Conservation (phyloP, 2,888 invertebrate species). For the Liodrosophila aerea region DNA sequence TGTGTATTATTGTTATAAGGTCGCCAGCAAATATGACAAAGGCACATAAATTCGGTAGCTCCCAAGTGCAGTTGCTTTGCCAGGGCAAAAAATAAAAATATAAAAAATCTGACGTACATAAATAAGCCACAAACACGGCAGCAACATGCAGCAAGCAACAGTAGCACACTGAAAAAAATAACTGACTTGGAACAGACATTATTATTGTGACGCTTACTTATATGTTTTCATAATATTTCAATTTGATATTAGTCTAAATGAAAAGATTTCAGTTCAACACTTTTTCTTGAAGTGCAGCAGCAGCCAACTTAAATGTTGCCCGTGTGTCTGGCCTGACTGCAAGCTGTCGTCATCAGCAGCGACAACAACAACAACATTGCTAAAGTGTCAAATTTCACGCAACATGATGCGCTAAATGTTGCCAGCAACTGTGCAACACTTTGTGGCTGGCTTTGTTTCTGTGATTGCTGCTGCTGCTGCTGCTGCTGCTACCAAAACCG, state of each 20-base stretch:
- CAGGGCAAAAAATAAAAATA: slow-evolving; percentile 2
- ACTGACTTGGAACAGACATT: neutral
- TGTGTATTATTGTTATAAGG: slow-evolving; percentile 71
- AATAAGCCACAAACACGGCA: slow-evolving; percentile 43
- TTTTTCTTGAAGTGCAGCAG: slow-evolving; percentile 1
- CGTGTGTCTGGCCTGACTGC: slow-evolving; percentile 59
- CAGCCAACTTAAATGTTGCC: slow-evolving; percentile 58
- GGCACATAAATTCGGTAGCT: slow-evolving; percentile 75
- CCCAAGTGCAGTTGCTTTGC: slow-evolving; percentile 31
- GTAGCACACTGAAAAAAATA: slow-evolving; percentile 14
- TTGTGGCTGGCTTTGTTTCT: slow-evolving; percentile 20
- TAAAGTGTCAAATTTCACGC: slow-evolving; percentile 78
- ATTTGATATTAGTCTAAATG: too few species aligned
- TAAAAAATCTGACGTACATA: slow-evolving; percentile 47
- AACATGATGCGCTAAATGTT: slow-evolving; percentile 77
- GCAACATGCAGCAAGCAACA: slow-evolving; percentile 19
- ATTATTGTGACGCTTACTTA: too few species aligned
- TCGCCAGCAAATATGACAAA: slow-evolving; percentile 71
- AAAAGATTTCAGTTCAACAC: too few species aligned
- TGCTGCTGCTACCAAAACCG: slow-evolving; percentile 14
- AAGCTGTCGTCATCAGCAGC: slow-evolving; percentile 53
- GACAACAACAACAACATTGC: slow-evolving; percentile 44
- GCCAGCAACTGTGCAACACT: slow-evolving; percentile 68
- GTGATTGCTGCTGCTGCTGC: slow-evolving; percentile 31
- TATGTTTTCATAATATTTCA: too few species aligned